Evolutionary conservation across 1,140 invertebrate genomes (phyloP).

Genomic region (Zaprionus lachaisei): DNA sequence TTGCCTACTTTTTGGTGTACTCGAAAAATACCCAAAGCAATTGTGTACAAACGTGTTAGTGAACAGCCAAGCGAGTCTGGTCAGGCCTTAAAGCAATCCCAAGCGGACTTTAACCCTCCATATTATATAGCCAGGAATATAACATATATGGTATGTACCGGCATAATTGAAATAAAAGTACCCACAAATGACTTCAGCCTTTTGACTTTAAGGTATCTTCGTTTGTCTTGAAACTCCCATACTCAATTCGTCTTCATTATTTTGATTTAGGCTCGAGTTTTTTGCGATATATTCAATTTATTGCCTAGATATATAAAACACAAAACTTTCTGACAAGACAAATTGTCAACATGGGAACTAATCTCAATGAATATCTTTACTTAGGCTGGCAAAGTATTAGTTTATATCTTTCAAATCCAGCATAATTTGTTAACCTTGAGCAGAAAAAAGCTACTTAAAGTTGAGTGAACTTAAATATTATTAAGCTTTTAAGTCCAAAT

Average conservation of each 20-base stretch:
- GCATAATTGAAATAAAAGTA: conserved; percentile 44
- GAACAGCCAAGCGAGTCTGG: conserved; percentile 46
- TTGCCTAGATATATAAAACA: conserved; percentile 1
- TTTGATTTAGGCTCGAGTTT: neutral
- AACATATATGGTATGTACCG: neutral
- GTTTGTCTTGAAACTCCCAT: neutral
- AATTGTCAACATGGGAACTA: neutral
- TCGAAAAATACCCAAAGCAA: conserved; percentile 39
- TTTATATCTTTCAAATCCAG: conserved; percentile 3
- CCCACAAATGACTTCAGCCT: neutral
- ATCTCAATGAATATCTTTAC: conserved; percentile 1
- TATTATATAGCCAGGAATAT: conserved; percentile 4
- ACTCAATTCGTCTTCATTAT: neutral
- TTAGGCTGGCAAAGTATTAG: conserved; percentile 2
- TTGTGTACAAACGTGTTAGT: conserved; percentile 51
- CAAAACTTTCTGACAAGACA: conserved; percentile 4
- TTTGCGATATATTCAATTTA: neutral
- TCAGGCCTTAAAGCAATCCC: conserved; percentile 26
- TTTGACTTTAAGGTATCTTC: neutral
- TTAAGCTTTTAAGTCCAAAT: neutral
- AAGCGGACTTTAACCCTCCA: neutral
- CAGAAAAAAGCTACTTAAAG: neutral
- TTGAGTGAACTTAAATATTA: neutral
- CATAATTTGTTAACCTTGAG: conserved; percentile 4
- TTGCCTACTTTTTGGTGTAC: conserved; percentile 60